These are phyloP conservation scores for Limosa lapponica DNA, from an alignment of 2,797 vertebrate species.

Conservation along the genomic window DNA sequence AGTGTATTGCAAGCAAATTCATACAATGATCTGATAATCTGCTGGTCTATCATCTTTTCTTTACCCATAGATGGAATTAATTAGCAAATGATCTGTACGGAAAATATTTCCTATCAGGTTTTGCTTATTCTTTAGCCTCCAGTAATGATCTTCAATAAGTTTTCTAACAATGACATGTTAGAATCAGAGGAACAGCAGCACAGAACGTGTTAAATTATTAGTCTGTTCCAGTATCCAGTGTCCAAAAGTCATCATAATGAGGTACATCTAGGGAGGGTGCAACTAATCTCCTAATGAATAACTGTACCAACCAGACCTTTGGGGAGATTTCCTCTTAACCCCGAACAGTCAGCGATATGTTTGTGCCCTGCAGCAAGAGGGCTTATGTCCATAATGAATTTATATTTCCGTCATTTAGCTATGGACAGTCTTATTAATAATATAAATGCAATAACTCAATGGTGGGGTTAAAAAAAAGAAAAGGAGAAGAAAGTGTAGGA, in stretches of 20 bases:
- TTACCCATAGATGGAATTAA: background rate
- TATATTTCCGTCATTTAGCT: constrained; percentile 38
- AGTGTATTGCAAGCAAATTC: background rate
- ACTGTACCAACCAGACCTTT: constrained; percentile 28
- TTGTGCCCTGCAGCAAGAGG: constrained; percentile 14
- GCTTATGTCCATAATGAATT: constrained; percentile 51
- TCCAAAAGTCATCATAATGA: constrained; percentile 41
- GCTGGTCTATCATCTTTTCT: background rate
- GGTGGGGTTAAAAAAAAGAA: background rate
- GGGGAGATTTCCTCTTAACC: constrained; percentile 44
- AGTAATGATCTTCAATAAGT: background rate
- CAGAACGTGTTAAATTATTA: constrained; percentile 35
- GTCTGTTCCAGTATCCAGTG: background rate
- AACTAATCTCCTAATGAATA: constrained; percentile 54
- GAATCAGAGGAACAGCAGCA: constrained; percentile 16
- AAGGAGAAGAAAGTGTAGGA: background rate
- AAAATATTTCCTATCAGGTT: constrained; percentile 4
- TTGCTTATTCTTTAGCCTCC: constrained; percentile 23
- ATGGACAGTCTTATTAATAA: constrained; percentile 49
- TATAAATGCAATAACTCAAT: constrained; percentile 33
- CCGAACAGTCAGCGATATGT: background rate
- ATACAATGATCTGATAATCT: background rate
- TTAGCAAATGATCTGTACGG: background rate
- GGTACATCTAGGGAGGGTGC: background rate
- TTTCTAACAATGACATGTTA: constrained; percentile 5